Base-by-base conservation (phyloP, 2,888 invertebrate genomes). In the Mythimna pallens region DNA sequence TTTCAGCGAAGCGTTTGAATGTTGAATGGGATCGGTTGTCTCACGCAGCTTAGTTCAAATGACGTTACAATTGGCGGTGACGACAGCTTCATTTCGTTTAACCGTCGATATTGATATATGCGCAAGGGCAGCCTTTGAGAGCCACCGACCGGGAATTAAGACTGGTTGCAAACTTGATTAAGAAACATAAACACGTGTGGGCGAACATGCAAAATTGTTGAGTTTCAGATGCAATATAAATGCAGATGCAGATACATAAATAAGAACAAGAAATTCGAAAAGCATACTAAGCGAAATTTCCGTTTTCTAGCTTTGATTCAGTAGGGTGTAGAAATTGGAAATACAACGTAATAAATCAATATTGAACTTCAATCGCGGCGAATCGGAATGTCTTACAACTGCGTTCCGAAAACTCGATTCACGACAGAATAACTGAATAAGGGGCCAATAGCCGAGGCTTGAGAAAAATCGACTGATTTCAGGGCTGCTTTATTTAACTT, bases 21-120 rank as follows among this genome's bases (percentile, higher is more conserved):
- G 92, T 88, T 95, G 93, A 95, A 96, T 96, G 95, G 96, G 91
- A 90, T 91, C 88, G 92, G 90, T 93, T 94, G 95, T 95, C 95
- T 92, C 90, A 89, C 89, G 88, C 87, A 88, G 92, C 90, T 93
- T 89, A 93, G 93, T 93, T 93, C 92, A 95, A 94, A 94, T 92
- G 96, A 95, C 96, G 93, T 93, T 95, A 96, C 96, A 96, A 96
- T 96, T 95, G 95, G 93, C 92, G 87, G 88, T 93, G 92, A 91
- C 92, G 95, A 96, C 96, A 94, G 96, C 95, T 96, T 96, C 96
- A 96, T 96, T 95, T 95, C 93, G 95, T 93, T 93, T 91, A 90
- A 91, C 90, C 91, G 94, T 94, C 94, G 91, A 95, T 94, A 91
- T 93, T 95, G 95, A 95, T 94, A 91, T 89, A 94, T 77, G 89